Conservation (phyloP, 2,888 invertebrate genomes). For the Cactoblastis cactorum region DNA sequence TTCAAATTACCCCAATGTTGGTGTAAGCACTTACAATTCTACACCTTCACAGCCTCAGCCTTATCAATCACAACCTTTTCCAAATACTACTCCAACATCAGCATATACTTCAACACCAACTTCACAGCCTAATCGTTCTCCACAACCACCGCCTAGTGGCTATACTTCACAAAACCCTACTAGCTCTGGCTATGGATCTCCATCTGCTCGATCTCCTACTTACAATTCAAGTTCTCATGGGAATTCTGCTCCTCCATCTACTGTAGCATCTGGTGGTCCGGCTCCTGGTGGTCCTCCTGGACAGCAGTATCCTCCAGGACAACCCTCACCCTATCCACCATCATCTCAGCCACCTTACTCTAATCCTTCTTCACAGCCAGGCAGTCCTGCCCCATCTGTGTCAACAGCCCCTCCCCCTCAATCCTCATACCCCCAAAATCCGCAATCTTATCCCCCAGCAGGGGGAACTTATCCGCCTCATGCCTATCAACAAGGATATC, state of each 20-base stretch:
- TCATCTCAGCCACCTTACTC: constrained; percentile 79
- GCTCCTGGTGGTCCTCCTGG: constrained; percentile 77
- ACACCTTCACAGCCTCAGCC: constrained; percentile 69
- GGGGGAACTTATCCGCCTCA: constrained; percentile 73
- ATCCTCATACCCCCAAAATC: constrained; percentile 76
- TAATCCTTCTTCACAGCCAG: constrained; percentile 76
- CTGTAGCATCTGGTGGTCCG: constrained; percentile 71
- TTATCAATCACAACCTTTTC: constrained; percentile 73
- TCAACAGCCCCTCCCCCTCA: constrained; percentile 79
- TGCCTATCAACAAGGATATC: constrained; percentile 74
- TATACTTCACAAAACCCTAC: constrained; percentile 79
- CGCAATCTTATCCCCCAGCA: constrained; percentile 66
- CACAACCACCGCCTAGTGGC: constrained; percentile 77
- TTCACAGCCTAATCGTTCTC: constrained; percentile 74
- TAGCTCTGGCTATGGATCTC: constrained; percentile 81
- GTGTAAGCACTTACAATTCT: constrained; percentile 70
- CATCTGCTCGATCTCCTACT: constrained; percentile 82
- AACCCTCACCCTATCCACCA: constrained; percentile 82
- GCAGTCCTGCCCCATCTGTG: constrained; percentile 71
- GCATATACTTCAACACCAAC: constrained; percentile 76
- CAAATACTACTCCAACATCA: constrained; percentile 72
- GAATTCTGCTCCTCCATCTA: constrained; percentile 69
- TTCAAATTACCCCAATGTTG: constrained; percentile 69
- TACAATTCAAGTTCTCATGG: constrained; percentile 81
- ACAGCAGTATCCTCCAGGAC: constrained; percentile 81